Percentiles rank a stretch among this genome's conserved stretches.
These are phyloP conservation scores for Ambastaia sidthimunki DNA, from an alignment of 2,797 vertebrate genomes.

Conservation along the genomic window DNA sequence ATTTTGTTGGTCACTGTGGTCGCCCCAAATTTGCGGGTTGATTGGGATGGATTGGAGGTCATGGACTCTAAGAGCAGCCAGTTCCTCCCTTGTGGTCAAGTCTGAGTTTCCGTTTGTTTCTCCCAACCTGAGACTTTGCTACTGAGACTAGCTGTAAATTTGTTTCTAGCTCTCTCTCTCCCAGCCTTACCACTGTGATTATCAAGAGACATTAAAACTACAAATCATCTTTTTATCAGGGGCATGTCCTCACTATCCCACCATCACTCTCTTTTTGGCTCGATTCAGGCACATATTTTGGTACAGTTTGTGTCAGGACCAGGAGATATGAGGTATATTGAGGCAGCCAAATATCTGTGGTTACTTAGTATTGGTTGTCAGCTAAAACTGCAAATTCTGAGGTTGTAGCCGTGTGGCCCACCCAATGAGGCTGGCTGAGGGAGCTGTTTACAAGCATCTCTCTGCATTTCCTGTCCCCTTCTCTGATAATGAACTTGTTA, in stretches of 20 bases:
- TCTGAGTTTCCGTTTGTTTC: conserved; percentile 51
- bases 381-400: conserved; percentile 39
- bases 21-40: conserved; percentile 43
- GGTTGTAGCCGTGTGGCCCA: conserved; percentile 72
- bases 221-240: conserved; percentile 45
- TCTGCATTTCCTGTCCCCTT: conserved; percentile 63
- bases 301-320: conserved; percentile 61
- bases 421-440: conserved; percentile 72
- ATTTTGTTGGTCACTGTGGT: conserved; percentile 51
- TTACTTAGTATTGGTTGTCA: conserved; percentile 53
- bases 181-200: conserved; percentile 37
- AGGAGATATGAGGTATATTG: conserved; percentile 62
- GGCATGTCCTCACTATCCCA: conserved; percentile 5
- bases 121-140: conserved; percentile 28
- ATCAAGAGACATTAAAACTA: conserved; percentile 21
- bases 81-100: conserved; percentile 50
- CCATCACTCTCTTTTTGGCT: conserved; percentile 18
- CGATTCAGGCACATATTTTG: conserved; percentile 48
- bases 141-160: conserved; percentile 23
- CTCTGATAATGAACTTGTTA: conserved; percentile 56
- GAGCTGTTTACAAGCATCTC: conserved; percentile 75
- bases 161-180: conserved; percentile 5
- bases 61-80: conserved; percentile 36
- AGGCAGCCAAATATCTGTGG: conserved; percentile 57
- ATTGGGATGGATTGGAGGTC: conserved; percentile 48